Evolutionary conservation across 2,113 vertebrate species (phyloP).

Genomic region (Vombatus ursinus): DNA sequence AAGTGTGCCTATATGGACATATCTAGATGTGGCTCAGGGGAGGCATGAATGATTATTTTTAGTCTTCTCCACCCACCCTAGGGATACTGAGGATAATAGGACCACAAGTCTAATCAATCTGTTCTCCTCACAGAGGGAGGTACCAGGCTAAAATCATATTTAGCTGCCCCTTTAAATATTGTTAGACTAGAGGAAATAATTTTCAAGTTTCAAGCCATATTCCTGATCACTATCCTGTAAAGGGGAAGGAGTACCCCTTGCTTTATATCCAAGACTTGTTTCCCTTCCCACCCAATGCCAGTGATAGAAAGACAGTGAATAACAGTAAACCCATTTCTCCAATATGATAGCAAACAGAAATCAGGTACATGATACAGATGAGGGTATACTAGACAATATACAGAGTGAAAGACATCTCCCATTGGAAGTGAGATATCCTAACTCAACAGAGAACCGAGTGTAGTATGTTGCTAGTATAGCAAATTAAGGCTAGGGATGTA

Average conservation of each 20-base stretch:
- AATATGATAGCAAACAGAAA: neutral
- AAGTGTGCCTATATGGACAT: neutral
- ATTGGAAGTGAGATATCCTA: neutral
- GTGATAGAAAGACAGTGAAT: neutral
- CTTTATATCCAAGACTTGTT: neutral
- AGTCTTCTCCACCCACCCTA: neutral
- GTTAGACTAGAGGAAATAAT: neutral
- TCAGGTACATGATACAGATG: neutral
- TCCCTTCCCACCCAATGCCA: neutral
- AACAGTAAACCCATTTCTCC: neutral
- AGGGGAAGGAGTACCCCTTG: neutral
- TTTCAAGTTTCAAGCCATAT: neutral
- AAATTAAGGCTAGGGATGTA: neutral
- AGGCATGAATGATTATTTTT: neutral
- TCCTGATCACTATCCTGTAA: neutral
- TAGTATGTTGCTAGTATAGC: neutral
- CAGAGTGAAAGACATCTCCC: neutral
- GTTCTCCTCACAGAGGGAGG: neutral
- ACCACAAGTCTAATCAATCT: neutral
- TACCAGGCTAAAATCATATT: neutral
- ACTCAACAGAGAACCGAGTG: neutral
- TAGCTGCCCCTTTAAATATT: neutral
- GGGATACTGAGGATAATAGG: neutral
- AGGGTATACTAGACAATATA: neutral
- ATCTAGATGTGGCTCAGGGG: neutral